Conservation (phyloP, 2,113 vertebrate genomes). For the Eclectus roratus region DNA sequence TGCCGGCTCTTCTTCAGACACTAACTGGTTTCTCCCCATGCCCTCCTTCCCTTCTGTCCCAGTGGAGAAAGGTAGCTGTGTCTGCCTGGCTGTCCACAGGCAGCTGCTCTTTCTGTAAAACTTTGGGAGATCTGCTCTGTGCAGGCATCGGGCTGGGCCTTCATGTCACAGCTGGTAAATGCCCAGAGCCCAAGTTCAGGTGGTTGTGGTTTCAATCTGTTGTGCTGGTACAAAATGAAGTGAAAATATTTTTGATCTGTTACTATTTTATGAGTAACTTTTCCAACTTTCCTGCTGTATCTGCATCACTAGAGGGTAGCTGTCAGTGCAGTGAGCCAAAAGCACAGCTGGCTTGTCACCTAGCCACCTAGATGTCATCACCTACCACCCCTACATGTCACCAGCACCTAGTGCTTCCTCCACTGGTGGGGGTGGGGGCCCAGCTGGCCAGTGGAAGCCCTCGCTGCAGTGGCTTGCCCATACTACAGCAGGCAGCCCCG, state of each 20-base stretch:
- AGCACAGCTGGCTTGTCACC: not conserved
- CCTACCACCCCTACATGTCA: not conserved
- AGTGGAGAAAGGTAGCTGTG: conserved; percentile 17
- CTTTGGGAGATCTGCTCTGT: conserved; percentile 10
- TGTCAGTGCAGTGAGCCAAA: not conserved
- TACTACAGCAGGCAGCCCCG: not conserved
- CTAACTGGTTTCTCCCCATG: not conserved
- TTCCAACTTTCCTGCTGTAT: not conserved
- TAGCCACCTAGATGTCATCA: not conserved
- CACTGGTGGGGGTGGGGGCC: not conserved
- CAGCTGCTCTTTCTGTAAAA: conserved; percentile 23
- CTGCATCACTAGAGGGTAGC: conserved; percentile 25
- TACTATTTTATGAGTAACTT: conserved; percentile 5
- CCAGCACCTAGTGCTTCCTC: not conserved
- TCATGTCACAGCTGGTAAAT: not conserved
- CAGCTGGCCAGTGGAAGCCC: not conserved
- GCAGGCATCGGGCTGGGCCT: not conserved
- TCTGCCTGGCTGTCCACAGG: not conserved
- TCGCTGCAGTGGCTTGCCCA: not conserved
- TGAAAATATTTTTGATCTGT: conserved; percentile 8
- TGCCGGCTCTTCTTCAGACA: conserved; percentile 40
- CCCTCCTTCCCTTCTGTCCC: not conserved
- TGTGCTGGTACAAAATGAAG: not conserved
- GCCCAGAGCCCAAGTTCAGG: not conserved
- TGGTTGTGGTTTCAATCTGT: not conserved